Evolutionary conservation across 1,140 invertebrate species (phyloP).

Genomic region (Neodiprion fabricii): DNA sequence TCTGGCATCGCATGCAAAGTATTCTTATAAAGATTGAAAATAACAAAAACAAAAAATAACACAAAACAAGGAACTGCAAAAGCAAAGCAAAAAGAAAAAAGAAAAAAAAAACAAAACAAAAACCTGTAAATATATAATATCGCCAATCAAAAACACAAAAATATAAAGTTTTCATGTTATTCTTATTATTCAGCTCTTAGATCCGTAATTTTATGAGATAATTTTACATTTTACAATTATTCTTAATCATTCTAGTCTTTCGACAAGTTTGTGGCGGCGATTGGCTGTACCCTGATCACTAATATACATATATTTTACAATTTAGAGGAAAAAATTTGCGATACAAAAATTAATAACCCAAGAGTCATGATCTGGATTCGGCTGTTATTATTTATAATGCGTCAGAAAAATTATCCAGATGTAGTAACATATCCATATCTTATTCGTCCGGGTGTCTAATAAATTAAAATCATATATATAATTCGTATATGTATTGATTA

Average conservation of each 20-base stretch:
- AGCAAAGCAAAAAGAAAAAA: not conserved
- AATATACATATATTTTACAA: not conserved
- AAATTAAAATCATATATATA: not conserved
- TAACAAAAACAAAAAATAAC: not conserved
- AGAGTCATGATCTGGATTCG: not conserved
- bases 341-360: not conserved
- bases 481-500: not conserved
- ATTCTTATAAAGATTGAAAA: not conserved
- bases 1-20: not conserved
- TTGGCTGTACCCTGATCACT: slow-evolving; percentile 27
- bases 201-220: not conserved
- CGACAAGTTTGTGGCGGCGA: slow-evolving; percentile 45
- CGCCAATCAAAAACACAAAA: not conserved
- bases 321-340: not conserved
- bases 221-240: slow-evolving; percentile 32
- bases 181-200: not conserved
- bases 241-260: slow-evolving; percentile 58
- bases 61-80: too few relatives aligned
- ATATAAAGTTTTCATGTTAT: slow-evolving; percentile 4
- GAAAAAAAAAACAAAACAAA: not conserved
- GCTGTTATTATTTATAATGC: not conserved
- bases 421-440: not conserved
- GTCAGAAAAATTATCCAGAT: not conserved
- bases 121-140: not conserved
- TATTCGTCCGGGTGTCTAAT: not conserved